These are phyloP conservation scores for Protonemura montana DNA, from an alignment of 2,888 invertebrate genomes.

Conservation along the genomic window DNA sequence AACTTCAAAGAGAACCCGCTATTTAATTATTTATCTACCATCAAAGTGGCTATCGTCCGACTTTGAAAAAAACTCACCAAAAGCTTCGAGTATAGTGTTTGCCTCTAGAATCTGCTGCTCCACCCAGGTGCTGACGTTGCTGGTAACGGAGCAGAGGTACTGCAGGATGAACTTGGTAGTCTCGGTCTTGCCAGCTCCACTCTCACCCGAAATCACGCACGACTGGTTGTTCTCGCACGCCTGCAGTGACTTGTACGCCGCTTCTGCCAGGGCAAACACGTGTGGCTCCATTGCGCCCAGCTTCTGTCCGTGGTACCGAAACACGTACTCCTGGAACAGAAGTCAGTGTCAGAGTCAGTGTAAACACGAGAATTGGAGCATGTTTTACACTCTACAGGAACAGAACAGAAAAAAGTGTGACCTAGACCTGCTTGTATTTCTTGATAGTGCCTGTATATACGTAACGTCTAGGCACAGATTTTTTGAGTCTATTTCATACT, in stretches of 20 bases:
- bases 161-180: conserved; percentile 91
- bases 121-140: conserved; percentile 88
- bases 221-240: conserved; percentile 72
- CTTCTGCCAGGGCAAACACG: conserved; percentile 90
- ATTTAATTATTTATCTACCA: neutral
- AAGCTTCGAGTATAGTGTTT: conserved; percentile 91
- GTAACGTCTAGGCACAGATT: no score
- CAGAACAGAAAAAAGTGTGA: no score
- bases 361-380: no score
- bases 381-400: no score
- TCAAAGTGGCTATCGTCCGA: neutral
- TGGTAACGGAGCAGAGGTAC: conserved; percentile 85
- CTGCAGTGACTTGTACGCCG: conserved; percentile 81
- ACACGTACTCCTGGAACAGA: conserved; percentile 76
- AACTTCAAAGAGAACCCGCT: neutral
- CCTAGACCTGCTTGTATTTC: no score
- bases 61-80: conserved; percentile 68
- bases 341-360: neutral
- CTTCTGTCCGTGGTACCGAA: conserved; percentile 82
- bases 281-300: conserved; percentile 84
- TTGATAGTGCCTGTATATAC: no score
- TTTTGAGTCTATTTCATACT: no score
- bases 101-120: conserved; percentile 95
- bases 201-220: conserved; percentile 91
- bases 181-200: conserved; percentile 93